Evolutionary conservation across 2,888 invertebrate species (phyloP), one percentile per base, ranked within the genome.

Genomic region (Stenichneumon culpator): DNA sequence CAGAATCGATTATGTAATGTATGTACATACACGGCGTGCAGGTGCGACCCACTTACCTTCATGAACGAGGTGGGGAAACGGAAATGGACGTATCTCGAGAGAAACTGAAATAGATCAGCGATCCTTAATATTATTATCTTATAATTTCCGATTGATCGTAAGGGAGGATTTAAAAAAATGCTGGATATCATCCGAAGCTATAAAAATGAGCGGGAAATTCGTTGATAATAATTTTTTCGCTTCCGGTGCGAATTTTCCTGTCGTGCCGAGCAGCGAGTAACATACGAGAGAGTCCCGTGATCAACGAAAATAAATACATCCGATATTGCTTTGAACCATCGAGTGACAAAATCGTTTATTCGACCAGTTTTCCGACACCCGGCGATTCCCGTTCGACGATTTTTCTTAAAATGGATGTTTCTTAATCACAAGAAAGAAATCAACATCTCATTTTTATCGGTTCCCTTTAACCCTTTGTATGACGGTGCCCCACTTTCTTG

Each of bases 1-100:
- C 16, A 63, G 32, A 65, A 75, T 75, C 50, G 65, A 75, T 75
- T 75, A 25, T 50, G 63, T 75, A 50, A 65, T 65, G 63, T 22
- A 75, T 75, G 19, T 65, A 65, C 44, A 44, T 47, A 44, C 22
- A 32, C 14, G 22, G 6, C 39, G 73, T 9, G 44, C 57, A 44
- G 39, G 57, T 28, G 16, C 73, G 73, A 60, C 73, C 73, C 73
- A 73, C 57, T 73, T 73, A 44, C 73, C 16, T 11, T 73, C 39
- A 25, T 44, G 32, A 73, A 60, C 14, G 1, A 60, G 39, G 44
- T 22, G n/a, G 22, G 4, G 44, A 44, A 73, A 39, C 44, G 44
- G 57, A 44, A 22, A 16, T 63, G 28, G 63, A 32, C 6, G 16
- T 63, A 25, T 73, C 44, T n/a, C 25, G 44, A 25, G 36, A 25